phyloP scores from a whole-genome alignment of 2,888 invertebrate species.

The Syrista parreyssii region DNA sequence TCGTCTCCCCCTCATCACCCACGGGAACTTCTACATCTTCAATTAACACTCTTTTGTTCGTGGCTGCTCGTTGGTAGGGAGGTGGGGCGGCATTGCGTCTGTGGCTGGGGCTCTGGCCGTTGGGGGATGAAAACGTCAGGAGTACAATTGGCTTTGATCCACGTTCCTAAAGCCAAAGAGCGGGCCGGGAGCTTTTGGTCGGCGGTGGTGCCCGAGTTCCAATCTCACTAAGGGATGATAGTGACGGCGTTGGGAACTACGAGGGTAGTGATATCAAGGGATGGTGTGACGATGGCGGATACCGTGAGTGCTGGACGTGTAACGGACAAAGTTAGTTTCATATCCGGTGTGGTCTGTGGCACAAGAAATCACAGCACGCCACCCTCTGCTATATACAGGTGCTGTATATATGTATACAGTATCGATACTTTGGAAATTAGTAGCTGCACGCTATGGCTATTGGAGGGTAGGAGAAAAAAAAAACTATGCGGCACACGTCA shows the following conservation, averaged over 20 bases:
- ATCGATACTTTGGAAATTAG: neutral
- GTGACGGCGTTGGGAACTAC: no score
- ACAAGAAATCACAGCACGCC: slow-evolving; percentile 47
- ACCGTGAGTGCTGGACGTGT: slow-evolving; percentile 21
- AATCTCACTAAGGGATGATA: no score
- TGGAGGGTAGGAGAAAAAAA: no score
- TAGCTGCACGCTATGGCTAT: no score
- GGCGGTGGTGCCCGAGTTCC: no score
- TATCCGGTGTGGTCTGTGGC: slow-evolving; percentile 50
- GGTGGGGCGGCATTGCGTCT: slow-evolving; percentile 11
- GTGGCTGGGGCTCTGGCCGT: neutral
- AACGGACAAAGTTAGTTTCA: slow-evolving; percentile 53
- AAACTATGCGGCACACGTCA: no score
- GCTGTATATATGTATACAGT: neutral
- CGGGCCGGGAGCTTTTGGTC: neutral
- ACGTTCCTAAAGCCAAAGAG: slow-evolving; percentile 29
- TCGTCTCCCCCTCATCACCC: neutral
- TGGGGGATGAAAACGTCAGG: neutral
- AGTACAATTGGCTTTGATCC: slow-evolving; percentile 36
- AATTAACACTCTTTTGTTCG: slow-evolving; percentile 43
- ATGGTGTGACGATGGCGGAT: slow-evolving; percentile 22
- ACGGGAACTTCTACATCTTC: slow-evolving; percentile 32
- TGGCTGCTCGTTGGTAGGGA: neutral
- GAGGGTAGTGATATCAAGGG: no score
- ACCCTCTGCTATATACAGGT: slow-evolving; percentile 9